Evolutionary conservation across 2,113 vertebrate genomes (phyloP).

Genomic region (Siniperca knerii): DNA sequence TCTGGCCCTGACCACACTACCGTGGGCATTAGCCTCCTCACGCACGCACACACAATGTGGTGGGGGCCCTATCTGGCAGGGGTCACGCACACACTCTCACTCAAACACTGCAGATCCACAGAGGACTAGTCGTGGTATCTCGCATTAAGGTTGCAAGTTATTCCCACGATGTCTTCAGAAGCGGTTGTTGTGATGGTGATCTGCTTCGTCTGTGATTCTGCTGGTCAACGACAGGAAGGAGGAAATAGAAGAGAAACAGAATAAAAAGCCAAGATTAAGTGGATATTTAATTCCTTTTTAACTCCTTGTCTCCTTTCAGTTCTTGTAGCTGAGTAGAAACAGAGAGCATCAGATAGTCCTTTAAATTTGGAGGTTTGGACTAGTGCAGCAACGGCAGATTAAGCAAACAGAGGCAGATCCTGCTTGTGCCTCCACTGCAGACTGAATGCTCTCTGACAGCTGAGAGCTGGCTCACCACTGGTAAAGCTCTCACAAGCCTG

Average conservation of each 20-base stretch:
- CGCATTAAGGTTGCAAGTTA: constrained; percentile 5
- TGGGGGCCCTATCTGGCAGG: constrained; percentile 33
- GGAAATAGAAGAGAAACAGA: constrained; percentile 47
- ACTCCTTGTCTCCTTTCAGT: constrained; percentile 12
- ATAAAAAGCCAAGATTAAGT: constrained; percentile 13
- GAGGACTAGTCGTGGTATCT: constrained; percentile 23
- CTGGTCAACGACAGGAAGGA: constrained; percentile 49
- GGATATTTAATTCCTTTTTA: constrained; percentile 17
- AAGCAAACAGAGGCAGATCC: constrained; percentile 17
- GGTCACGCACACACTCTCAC: constrained; percentile 22
- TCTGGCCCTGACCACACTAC: constrained; percentile 67
- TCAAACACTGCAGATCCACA: constrained; percentile 37
- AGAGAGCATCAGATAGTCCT: constrained; percentile 24
- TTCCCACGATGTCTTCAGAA: constrained; percentile 31
- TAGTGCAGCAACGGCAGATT: constrained; percentile 27
- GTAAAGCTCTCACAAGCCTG: constrained; percentile 73
- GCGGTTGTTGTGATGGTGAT: constrained; percentile 17
- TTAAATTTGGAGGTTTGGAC: neutral
- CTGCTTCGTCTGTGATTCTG: constrained; percentile 37
- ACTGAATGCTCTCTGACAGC: constrained; percentile 68
- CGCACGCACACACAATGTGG: constrained; percentile 55
- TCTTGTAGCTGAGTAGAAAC: constrained; percentile 8
- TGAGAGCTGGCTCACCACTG: constrained; percentile 62
- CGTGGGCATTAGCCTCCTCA: constrained; percentile 88
- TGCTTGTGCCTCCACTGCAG: constrained; percentile 49